Conservation (phyloP, 92 coral and sea anemone genomes). For the Phymanthus crucifer region DNA sequence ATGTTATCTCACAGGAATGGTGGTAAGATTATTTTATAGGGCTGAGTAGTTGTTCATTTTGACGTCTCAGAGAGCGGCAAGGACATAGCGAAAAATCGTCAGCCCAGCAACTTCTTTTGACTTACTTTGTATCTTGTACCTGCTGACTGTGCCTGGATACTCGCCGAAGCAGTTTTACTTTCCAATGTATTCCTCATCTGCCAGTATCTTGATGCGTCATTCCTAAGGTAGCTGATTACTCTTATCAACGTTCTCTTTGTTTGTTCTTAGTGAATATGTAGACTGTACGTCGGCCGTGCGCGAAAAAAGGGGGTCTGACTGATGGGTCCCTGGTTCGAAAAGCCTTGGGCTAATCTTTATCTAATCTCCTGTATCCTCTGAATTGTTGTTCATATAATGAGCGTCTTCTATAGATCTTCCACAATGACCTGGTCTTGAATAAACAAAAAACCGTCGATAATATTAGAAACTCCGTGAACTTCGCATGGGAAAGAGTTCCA, state of each 20-base stretch:
- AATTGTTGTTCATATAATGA: background rate
- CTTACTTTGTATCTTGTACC: background rate
- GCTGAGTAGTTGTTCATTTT: background rate
- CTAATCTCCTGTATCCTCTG: background rate
- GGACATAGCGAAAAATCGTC: background rate
- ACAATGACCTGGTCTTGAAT: too few relatives aligned
- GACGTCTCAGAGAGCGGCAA: background rate
- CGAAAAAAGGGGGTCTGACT: background rate
- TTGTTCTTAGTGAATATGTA: background rate
- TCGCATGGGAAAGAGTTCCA: too few relatives aligned
- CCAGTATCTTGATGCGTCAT: background rate
- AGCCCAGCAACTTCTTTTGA: background rate
- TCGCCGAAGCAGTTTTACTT: too few relatives aligned
- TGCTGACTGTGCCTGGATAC: background rate
- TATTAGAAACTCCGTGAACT: too few relatives aligned
- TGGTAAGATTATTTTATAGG: background rate
- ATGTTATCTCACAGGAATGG: background rate
- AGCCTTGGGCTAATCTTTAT: constrained; percentile 1
- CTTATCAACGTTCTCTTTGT: background rate
- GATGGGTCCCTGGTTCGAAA: background rate
- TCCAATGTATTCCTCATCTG: background rate
- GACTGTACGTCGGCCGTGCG: background rate
- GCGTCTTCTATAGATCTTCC: background rate
- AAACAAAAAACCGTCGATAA: too few relatives aligned
- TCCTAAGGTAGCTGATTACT: background rate